Base-by-base conservation (phyloP, 2,888 invertebrate genomes). In the Sphaerophoria rueppellii region DNA sequence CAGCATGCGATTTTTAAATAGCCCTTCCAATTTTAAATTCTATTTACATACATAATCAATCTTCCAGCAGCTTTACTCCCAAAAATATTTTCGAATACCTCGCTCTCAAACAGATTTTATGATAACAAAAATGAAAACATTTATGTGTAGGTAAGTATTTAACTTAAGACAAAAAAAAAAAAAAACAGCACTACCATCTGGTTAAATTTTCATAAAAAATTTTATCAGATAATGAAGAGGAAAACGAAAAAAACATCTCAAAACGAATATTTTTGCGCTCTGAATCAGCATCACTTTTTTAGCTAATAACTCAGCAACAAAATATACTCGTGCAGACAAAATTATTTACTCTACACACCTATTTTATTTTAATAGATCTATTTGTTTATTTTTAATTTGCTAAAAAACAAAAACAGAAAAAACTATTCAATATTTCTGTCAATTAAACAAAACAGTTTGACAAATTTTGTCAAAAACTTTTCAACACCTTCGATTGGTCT, bases 391-490 rank as follows among this genome's bases (percentile, higher is more conserved):
- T 60, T 60, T 43, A 60, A 43, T 40, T 60, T 60, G 40, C 24
- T 24, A 24, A 12, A 14, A 24, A 24, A 24, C 24, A 24, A 24
- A 24, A 24, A 24, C 24, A 24, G 24, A 43, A 52, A 60, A 46
- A 61, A 54, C 48, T 54, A 11, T 48, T 48, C 43, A 54, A 71
- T 52, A 71, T 54, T 46, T 75, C 70, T 78, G 67, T 78, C 78
- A 55, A 69, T 69, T 60, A 50, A 34, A 77, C 58, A 57, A 61
- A 60, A 69, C 48, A 37, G 7, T 69, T 82, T 78, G 69, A 61
- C 78, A 73, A 72, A 77, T 50, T 67, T 37, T 65, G 60, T 50
- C 71, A 77, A 72, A 77, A 9, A 46, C n/a, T 43, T 67, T 55
- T 67, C 72, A 67, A 60, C 71, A 72, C 71, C 40, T 60, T 55